Evolutionary conservation across 1,140 invertebrate species (phyloP).

Genomic region (Saccostrea cuccullata): DNA sequence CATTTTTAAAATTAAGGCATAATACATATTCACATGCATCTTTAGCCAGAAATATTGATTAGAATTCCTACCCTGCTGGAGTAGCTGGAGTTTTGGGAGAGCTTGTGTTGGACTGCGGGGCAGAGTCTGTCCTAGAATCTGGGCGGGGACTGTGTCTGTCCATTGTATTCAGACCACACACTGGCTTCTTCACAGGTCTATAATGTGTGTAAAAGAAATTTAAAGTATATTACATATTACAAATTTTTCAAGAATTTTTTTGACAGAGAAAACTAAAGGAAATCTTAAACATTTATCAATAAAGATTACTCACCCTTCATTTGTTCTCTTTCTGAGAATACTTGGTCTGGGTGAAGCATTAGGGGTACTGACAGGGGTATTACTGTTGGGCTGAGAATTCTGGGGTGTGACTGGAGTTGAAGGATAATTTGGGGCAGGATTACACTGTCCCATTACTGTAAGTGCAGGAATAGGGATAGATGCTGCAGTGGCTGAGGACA

Average conservation of each 20-base stretch:
- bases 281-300: background rate
- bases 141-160: constrained; percentile 68
- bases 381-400: constrained; percentile 32
- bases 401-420: constrained; percentile 42
- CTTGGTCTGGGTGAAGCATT: constrained; percentile 85
- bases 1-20: too few species aligned
- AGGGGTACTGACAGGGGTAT: constrained; percentile 77
- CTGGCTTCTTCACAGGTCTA: constrained; percentile 63
- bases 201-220: background rate
- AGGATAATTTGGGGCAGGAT: constrained; percentile 45
- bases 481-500: constrained; percentile 38
- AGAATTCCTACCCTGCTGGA: constrained; percentile 65
- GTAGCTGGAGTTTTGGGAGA: constrained; percentile 73
- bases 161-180: constrained; percentile 62
- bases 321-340: constrained; percentile 84
- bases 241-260: background rate
- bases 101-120: constrained; percentile 69
- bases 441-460: constrained; percentile 39
- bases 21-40: too few species aligned
- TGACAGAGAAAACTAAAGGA: too few species aligned
- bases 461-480: constrained; percentile 51
- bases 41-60: too few species aligned
- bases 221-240: background rate
- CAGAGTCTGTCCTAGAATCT: constrained; percentile 60
- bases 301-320: constrained; percentile 79